Evolutionary conservation across 1,140 invertebrate species (phyloP).

Genomic region (Drosophila littoralis): DNA sequence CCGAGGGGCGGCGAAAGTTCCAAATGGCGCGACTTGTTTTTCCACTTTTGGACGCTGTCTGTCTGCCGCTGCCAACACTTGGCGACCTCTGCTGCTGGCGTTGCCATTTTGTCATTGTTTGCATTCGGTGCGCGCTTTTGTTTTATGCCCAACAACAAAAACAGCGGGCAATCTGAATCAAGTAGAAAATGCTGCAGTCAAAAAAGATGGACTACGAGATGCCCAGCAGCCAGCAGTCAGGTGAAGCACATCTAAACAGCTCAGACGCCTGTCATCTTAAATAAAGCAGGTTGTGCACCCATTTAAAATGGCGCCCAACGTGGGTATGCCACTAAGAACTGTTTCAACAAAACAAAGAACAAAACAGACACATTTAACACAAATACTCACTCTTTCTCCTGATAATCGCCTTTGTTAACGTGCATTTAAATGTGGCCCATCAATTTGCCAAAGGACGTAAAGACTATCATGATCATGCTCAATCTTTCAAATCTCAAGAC

Average conservation of each 20-base stretch:
- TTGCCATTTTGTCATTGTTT: conserved; percentile 80
- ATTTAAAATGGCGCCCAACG: too few relatives aligned
- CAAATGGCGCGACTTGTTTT: conserved; percentile 66
- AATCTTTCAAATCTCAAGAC: too few relatives aligned
- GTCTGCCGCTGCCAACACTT: conserved; percentile 33
- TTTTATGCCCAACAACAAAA: conserved; percentile 54
- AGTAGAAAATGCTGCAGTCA: conserved; percentile 21
- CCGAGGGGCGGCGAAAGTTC: conserved; percentile 19
- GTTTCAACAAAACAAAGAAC: too few relatives aligned
- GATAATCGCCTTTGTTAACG: too few relatives aligned
- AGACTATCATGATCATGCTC: too few relatives aligned
- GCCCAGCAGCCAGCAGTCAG: neutral
- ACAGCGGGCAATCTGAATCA: conserved; percentile 31
- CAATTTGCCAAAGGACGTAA: too few relatives aligned
- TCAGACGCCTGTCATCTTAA: neutral
- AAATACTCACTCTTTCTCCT: too few relatives aligned
- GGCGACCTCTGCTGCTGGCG: conserved; percentile 52
- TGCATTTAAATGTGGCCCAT: too few relatives aligned
- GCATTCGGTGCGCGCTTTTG: conserved; percentile 73
- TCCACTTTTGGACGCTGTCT: conserved; percentile 63
- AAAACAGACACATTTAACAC: too few relatives aligned
- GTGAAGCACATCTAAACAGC: neutral
- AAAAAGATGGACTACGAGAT: neutral
- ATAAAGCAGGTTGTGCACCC: too few relatives aligned
- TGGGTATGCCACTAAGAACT: too few relatives aligned